Conservation (phyloP, 2,113 vertebrate species). For the Microtus oregoni region DNA sequence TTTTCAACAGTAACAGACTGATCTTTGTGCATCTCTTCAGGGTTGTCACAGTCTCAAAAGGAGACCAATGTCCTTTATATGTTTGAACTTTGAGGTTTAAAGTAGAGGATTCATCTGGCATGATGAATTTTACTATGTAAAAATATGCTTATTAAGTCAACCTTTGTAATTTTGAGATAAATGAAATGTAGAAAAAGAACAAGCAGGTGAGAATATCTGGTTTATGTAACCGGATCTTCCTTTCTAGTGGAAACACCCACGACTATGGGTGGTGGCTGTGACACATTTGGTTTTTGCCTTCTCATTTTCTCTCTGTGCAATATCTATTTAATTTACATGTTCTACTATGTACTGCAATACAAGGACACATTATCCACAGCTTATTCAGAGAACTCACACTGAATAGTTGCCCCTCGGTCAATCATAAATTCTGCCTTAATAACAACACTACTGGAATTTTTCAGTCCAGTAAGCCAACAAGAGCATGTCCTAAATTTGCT, state of each 20-base stretch:
- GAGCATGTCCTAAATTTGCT: background rate
- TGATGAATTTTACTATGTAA: too few species aligned
- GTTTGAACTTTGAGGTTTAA: background rate
- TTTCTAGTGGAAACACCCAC: background rate
- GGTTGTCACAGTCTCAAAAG: background rate
- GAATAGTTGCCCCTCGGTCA: background rate
- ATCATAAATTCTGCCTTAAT: background rate
- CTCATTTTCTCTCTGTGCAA: background rate
- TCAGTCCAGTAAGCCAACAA: background rate
- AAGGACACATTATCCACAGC: background rate
- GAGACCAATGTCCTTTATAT: background rate
- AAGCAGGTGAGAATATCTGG: background rate
- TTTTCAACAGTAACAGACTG: background rate
- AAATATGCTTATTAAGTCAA: background rate
- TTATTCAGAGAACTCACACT: background rate
- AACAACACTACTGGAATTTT: background rate
- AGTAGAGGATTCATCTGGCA: background rate
- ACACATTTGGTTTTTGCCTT: background rate
- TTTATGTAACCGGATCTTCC: background rate
- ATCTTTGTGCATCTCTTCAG: background rate
- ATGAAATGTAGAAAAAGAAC: background rate
- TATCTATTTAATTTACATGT: background rate
- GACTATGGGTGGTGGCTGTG: background rate
- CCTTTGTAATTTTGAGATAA: conserved; percentile 26
- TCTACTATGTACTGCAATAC: background rate